Conservation (phyloP, 2,113 vertebrate genomes). For the Hemichromis elongatus region DNA sequence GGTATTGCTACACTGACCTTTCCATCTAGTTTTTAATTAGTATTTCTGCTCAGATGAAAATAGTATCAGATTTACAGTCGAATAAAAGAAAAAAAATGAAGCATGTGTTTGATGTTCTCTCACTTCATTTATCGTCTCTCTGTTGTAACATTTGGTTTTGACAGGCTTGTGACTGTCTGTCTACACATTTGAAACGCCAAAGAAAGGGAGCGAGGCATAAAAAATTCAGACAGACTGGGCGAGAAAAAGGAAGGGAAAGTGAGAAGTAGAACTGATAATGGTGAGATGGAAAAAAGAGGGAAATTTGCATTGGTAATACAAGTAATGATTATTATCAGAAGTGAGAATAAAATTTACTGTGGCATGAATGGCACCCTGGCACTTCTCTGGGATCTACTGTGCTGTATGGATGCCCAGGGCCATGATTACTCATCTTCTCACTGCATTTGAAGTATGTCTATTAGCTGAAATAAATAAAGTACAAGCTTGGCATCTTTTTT, state of each 20-base stretch:
- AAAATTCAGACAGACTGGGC: slow-evolving; percentile 18
- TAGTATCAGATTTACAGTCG: slow-evolving; percentile 16
- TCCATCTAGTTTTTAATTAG: slow-evolving; percentile 56
- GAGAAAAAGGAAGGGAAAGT: not conserved
- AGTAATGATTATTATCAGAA: slow-evolving; percentile 60
- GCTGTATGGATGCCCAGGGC: slow-evolving; percentile 17
- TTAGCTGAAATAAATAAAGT: slow-evolving; percentile 66
- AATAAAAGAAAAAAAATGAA: slow-evolving; percentile 9
- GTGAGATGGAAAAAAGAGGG: not conserved
- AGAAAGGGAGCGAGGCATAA: slow-evolving; percentile 23
- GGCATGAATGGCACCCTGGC: slow-evolving; percentile 41
- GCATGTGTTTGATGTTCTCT: slow-evolving; percentile 13
- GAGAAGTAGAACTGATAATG: slow-evolving; percentile 27
- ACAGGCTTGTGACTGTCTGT: slow-evolving; percentile 48
- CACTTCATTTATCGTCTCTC: slow-evolving; percentile 12
- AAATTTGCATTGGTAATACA: slow-evolving; percentile 52
- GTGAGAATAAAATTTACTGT: slow-evolving; percentile 25
- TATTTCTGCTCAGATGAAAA: slow-evolving; percentile 44
- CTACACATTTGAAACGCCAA: slow-evolving; percentile 37
- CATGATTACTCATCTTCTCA: slow-evolving; percentile 55
- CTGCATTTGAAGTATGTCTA: slow-evolving; percentile 34
- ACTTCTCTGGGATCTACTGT: slow-evolving; percentile 16
- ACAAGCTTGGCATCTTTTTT: slow-evolving; percentile 41
- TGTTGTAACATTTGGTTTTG: slow-evolving; percentile 41
- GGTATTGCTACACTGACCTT: slow-evolving; percentile 61